These are phyloP conservation scores for Caenorhabditis sinica DNA, from an alignment of 2,888 invertebrate genomes.

Conservation along the genomic window DNA sequence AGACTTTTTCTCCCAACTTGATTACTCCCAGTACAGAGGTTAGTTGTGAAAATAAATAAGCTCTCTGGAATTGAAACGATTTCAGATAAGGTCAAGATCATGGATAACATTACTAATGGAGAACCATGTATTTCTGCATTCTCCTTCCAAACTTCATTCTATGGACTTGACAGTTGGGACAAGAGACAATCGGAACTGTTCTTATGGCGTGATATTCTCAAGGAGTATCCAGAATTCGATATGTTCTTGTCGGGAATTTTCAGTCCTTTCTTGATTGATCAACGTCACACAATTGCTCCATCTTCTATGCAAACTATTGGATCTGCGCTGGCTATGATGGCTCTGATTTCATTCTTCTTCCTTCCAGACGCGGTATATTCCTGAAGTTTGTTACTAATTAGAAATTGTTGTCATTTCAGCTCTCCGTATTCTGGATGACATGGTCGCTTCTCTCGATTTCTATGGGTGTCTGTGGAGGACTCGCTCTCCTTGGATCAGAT, in stretches of 20 bases:
- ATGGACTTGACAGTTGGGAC: slow-evolving; percentile 83
- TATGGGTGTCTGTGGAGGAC: slow-evolving; percentile 83
- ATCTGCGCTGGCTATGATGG: slow-evolving; percentile 81
- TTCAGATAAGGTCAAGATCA: slow-evolving; percentile 81
- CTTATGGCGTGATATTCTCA: slow-evolving; percentile 81
- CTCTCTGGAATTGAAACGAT: background rate
- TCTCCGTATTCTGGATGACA: slow-evolving; percentile 83
- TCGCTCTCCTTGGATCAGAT: slow-evolving; percentile 82
- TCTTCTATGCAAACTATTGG: slow-evolving; percentile 83
- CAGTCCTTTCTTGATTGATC: slow-evolving; percentile 83
- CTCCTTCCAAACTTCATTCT: slow-evolving; percentile 83
- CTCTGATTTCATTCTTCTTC: slow-evolving; percentile 82
- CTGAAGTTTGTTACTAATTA: background rate
- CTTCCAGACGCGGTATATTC: slow-evolving; percentile 78
- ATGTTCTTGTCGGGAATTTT: slow-evolving; percentile 83
- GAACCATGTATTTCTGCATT: slow-evolving; percentile 82
- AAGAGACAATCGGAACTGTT: slow-evolving; percentile 83
- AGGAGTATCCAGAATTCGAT: slow-evolving; percentile 82
- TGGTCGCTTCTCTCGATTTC: slow-evolving; percentile 83
- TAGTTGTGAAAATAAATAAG: background rate
- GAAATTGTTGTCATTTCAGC: slow-evolving; percentile 65
- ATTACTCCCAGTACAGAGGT: slow-evolving; percentile 82
- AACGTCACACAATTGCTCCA: slow-evolving; percentile 82
- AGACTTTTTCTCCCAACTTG: slow-evolving; percentile 82
- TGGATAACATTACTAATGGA: slow-evolving; percentile 77